Evolutionary conservation across 2,888 invertebrate genomes (phyloP).

Genomic region (Spisula subtruncata): DNA sequence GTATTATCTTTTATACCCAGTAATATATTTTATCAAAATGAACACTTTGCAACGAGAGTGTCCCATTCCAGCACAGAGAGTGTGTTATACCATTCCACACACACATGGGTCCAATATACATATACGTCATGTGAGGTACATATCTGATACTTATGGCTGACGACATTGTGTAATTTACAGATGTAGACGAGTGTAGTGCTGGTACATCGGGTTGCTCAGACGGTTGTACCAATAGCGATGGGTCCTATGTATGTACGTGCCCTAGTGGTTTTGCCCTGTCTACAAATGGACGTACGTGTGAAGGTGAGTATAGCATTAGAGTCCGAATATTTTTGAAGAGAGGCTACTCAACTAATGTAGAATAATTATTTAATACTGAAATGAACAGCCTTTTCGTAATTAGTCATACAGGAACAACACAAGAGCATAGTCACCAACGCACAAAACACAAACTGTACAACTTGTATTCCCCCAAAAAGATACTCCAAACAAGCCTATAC

Average conservation of each 20-base stretch:
- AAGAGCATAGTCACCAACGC: neutral
- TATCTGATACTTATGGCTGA: too few relatives aligned
- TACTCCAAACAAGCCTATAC: too few relatives aligned
- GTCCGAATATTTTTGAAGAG: too few relatives aligned
- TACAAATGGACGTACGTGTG: slow-evolving; percentile 33
- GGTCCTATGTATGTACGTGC: slow-evolving; percentile 44
- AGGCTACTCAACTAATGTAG: neutral
- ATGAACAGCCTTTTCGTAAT: neutral
- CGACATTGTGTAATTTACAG: slow-evolving; percentile 17
- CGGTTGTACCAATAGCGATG: slow-evolving; percentile 35
- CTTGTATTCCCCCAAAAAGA: neutral
- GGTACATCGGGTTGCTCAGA: slow-evolving; percentile 29
- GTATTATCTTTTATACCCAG: too few relatives aligned
- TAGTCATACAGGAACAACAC: neutral
- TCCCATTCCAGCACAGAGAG: neutral
- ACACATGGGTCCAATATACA: too few relatives aligned
- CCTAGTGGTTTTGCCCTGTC: slow-evolving; percentile 31
- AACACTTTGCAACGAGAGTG: too few relatives aligned
- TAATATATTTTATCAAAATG: too few relatives aligned
- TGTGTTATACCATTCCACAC: too few relatives aligned
- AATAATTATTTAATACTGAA: neutral
- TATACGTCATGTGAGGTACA: too few relatives aligned
- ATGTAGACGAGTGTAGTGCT: slow-evolving; percentile 48
- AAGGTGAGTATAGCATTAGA: slow-evolving; percentile 19
- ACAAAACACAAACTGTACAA: neutral